Base-by-base conservation (phyloP, 2,888 invertebrate genomes). In the Melanotus villosus region DNA sequence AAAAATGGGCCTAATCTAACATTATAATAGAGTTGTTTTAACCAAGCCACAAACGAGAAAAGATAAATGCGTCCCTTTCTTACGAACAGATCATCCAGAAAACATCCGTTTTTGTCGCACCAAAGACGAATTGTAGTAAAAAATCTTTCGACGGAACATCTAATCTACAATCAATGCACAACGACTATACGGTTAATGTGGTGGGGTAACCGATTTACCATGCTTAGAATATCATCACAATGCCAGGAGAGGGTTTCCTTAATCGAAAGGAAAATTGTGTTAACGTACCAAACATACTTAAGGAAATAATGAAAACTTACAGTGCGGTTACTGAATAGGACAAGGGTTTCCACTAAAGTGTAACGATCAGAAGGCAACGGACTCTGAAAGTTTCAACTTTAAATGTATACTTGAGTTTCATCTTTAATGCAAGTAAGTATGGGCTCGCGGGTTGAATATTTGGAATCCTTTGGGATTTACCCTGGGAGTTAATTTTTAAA, bases 401-500 rank as follows among this genome's bases (percentile, higher is more conserved):
- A 7, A 26, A 26, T 26, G 26, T 26, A 7, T 26, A 5, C 7
- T 16, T 12, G 7, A 14, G 41, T 41, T 41, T 47, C 47, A 47
- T 47, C 47, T 47, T 47, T 47, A 47, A 47, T 23, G 47, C 47
- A 47, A 19, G 23, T 12, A 21, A 23, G 47, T 12, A n/a, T 23
- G 23, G n/a, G 23, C 47, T 26, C 23, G 12, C 23, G 21, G 23
- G 47, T 23, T 12, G 12, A 23, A 47, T 23, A 47, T 19, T 23
- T 47, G 12, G 1, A 47, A 10, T 23, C 47, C 26, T 23, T 5
- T 6, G 7, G 23, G 47, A 12, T 10, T 47, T n/a, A 12, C 10
- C 21, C 23, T 12, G 19, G 12, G 23, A 47, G 47, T 47, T 47
- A 47, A 47, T 47, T 47, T 19, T 47, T 47, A 47, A 47, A 47